Evolutionary conservation across 2,888 invertebrate genomes (phyloP), one percentile per base, ranked within the genome.

Genomic region (Alentia gelatinosa): DNA sequence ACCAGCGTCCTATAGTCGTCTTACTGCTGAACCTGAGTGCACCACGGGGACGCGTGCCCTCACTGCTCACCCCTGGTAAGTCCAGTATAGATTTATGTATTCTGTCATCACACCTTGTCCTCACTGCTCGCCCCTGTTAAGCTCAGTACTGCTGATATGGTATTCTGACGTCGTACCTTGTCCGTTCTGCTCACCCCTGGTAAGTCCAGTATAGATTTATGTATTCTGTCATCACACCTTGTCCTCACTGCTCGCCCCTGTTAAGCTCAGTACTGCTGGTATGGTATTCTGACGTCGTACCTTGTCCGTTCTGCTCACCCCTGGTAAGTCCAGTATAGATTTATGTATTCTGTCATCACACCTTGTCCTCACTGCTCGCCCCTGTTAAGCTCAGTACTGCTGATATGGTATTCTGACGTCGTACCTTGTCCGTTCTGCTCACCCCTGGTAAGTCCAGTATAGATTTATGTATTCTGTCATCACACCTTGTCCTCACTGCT

Each of bases 1-100:
- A 99, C 95, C 98, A 98, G 97, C 97, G 97, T 95, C 99, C 99
- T 0, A 97, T 98, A 90, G 99, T 99, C 0, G 99, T 99, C 26
- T 97, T 99, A 79, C 98, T 98, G 98, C 96, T 99, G 91, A 98
- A 98, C 92, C 97, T 99, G 90, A 97, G 98, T 75, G 97, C 97
- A 47, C 98, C 98, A 0, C 97, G 97, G 93, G 97, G 97, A 97
- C 98, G 98, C 0, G 91, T 92, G 4, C 96, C 96, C 0, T 98
- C 98, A 75, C 90, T 93, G 19, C 97, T 99, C 90, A 97, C 97
- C 37, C 98, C 98, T 0, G 97, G 97, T 30, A 98, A 98, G 94
- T 88, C 9, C 42, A 84, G n/a, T n/a, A 9, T 74, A n/a, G 30
- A 9, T n/a, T 74, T n/a, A 47, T 47, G 47, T n/a, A n/a, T n/a